These are phyloP conservation scores for Trisateles emortualis DNA, from an alignment of 2,888 invertebrate genomes.

Conservation along the genomic window DNA sequence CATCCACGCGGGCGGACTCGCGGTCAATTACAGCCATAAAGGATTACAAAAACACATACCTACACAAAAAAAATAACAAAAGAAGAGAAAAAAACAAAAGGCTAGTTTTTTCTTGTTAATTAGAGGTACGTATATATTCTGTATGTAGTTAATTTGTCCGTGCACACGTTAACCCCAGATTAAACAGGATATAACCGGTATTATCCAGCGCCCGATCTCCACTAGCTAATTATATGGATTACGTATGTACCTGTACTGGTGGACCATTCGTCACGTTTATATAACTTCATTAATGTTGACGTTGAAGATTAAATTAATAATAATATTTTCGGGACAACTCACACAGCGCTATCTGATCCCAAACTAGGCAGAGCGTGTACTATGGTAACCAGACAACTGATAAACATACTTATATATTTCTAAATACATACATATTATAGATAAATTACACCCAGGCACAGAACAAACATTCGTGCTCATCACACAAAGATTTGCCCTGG, in stretches of 20 bases:
- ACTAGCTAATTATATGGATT: conserved; percentile 50
- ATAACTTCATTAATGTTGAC: conserved; percentile 31
- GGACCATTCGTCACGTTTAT: conserved; percentile 18
- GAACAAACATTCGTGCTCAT: too few species aligned
- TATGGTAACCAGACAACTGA: too few species aligned
- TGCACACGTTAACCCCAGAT: conserved; percentile 43
- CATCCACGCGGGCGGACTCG: too few species aligned
- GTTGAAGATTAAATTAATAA: neutral
- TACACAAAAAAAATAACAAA: too few species aligned
- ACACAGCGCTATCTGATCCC: too few species aligned
- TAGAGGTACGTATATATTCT: neutral
- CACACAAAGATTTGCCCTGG: too few species aligned
- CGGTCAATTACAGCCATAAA: too few species aligned
- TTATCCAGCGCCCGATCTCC: conserved; percentile 38
- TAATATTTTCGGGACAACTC: too few species aligned
- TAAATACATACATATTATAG: too few species aligned
- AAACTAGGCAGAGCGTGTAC: too few species aligned
- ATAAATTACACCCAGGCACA: too few species aligned
- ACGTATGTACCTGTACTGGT: conserved; percentile 22
- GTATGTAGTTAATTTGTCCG: conserved; percentile 19
- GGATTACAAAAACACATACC: neutral
- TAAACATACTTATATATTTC: too few species aligned
- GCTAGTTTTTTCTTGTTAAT: neutral
- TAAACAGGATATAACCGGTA: conserved; percentile 34
- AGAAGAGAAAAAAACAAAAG: neutral